These are phyloP conservation scores for Bos indicus DNA, from an alignment of 2,113 vertebrate genomes.

Conservation along the genomic window DNA sequence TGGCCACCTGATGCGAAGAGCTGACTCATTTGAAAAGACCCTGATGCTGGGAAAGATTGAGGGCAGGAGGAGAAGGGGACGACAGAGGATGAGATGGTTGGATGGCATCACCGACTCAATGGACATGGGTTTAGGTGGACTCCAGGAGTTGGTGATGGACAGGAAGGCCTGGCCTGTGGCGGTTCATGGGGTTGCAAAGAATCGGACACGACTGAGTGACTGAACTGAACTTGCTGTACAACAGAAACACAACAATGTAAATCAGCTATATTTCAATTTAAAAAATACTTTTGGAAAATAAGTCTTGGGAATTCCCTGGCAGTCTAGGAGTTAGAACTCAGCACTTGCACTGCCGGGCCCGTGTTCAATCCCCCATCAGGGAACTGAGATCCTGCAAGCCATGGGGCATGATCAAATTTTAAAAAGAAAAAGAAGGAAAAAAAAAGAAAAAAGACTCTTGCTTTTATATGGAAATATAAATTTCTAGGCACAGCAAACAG, in stretches of 20 bases:
- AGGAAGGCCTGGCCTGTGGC: too few relatives aligned
- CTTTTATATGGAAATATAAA: not conserved
- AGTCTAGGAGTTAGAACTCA: not conserved
- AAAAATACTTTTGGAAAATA: not conserved
- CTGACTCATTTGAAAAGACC: too few relatives aligned
- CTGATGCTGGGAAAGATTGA: too few relatives aligned
- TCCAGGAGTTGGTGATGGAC: too few relatives aligned
- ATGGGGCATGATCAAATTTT: not conserved
- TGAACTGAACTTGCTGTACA: not conserved
- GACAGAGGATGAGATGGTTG: too few relatives aligned
- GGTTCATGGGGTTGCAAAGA: too few relatives aligned
- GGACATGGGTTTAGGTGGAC: too few relatives aligned
- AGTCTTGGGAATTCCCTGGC: not conserved
- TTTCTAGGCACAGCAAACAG: not conserved
- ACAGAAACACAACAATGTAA: not conserved
- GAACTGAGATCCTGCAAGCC: not conserved
- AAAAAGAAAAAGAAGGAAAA: not conserved
- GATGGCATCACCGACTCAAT: too few relatives aligned
- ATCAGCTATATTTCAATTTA: not conserved
- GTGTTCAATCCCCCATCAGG: not conserved
- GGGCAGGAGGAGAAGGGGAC: too few relatives aligned
- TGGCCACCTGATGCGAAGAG: too few relatives aligned
- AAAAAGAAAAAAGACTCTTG: not conserved
- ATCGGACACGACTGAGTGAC: fast-evolving
- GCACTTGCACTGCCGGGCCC: not conserved